phyloP scores from a whole-genome alignment of 2,888 invertebrate species.

The Sthenelais limicola region DNA sequence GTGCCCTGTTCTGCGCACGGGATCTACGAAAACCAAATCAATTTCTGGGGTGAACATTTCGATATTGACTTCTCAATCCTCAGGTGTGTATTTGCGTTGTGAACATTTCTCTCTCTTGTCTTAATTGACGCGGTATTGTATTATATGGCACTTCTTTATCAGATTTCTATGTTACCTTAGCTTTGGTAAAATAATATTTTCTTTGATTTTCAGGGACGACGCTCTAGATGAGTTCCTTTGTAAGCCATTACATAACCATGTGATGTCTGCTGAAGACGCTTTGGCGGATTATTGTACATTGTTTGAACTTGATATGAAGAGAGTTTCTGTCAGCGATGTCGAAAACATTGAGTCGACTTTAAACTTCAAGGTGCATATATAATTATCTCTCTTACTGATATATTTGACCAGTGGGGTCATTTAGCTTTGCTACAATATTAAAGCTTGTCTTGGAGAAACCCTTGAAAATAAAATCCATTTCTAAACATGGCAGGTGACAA shows the following conservation, averaged over 20 bases:
- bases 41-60: slow-evolving; percentile 92
- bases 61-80: slow-evolving; percentile 78
- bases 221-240: slow-evolving; percentile 53
- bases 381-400: neutral
- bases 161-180: neutral
- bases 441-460: no score
- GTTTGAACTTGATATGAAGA: slow-evolving; percentile 52
- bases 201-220: slow-evolving; percentile 47
- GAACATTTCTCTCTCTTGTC: no score
- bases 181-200: neutral
- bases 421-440: no score
- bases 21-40: slow-evolving; percentile 75
- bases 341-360: slow-evolving; percentile 53
- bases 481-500: slow-evolving; percentile 44
- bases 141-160: no score
- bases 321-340: slow-evolving; percentile 50
- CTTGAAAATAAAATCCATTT: neutral
- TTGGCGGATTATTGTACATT: slow-evolving; percentile 48
- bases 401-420: no score
- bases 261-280: slow-evolving; percentile 50
- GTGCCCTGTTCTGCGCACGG: slow-evolving; percentile 63
- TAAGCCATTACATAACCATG: slow-evolving; percentile 55
- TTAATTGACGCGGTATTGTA: no score
- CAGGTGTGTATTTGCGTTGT: slow-evolving; percentile 53
- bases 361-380: slow-evolving; percentile 43